Conservation (phyloP, 1,140 invertebrate species). For the Berghia stephanieae region DNA sequence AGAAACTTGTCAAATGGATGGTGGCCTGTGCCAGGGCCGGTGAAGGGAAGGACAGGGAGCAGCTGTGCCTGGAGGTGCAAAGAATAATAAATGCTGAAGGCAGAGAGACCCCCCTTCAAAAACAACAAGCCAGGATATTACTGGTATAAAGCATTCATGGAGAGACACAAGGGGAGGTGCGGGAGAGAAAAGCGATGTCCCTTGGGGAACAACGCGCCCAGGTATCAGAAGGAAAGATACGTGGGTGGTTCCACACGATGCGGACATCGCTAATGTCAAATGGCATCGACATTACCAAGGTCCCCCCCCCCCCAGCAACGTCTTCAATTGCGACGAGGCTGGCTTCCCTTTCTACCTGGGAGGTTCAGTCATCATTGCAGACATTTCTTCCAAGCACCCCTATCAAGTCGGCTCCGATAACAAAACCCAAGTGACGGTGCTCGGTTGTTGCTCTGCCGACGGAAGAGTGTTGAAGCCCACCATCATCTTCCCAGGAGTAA, state of each 20-base stretch:
- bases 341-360: neutral
- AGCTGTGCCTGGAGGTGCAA: no score
- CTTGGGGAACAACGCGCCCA: conserved; percentile 13
- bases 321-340: neutral
- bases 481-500: neutral
- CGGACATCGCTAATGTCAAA: neutral
- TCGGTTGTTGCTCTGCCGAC: neutral
- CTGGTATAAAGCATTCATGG: conserved; percentile 12
- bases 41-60: no score
- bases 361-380: neutral
- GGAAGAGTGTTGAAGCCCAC: conserved; percentile 1
- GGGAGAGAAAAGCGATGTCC: neutral
- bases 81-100: no score
- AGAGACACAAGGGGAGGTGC: neutral
- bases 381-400: conserved; percentile 4
- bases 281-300: neutral
- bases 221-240: neutral
- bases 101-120: neutral
- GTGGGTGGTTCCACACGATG: neutral
- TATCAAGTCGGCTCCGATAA: neutral
- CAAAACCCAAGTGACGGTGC: neutral
- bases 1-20: no score
- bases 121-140: conserved; percentile 3
- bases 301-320: neutral
- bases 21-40: no score